phyloP scores from a whole-genome alignment of 2,797 vertebrate genomes.

The Scleropages formosus region DNA sequence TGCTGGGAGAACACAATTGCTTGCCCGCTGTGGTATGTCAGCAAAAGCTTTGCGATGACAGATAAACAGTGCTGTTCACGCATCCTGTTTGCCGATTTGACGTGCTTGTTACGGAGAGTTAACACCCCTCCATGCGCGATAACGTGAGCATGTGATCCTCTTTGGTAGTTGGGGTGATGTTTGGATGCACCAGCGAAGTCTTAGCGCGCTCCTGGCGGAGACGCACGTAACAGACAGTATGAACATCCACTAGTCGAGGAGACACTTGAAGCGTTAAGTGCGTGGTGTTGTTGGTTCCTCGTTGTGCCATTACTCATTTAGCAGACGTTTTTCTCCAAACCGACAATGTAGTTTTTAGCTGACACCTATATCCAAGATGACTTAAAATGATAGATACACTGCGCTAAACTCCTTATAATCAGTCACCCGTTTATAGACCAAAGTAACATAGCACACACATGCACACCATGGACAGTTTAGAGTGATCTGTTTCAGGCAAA shows the following conservation, averaged over 20 bases:
- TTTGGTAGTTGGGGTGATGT: constrained; percentile 27
- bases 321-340: too few species aligned
- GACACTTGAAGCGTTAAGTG: not conserved
- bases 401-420: too few species aligned
- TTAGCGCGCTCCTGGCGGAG: not conserved
- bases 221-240: not conserved
- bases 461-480: too few species aligned
- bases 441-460: too few species aligned
- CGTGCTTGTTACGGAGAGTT: constrained; percentile 14
- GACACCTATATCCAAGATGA: too few species aligned
- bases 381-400: too few species aligned
- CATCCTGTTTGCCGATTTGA: not conserved
- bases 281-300: not conserved
- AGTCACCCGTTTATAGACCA: too few species aligned
- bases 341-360: too few species aligned
- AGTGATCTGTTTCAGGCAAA: too few species aligned
- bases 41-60: constrained; percentile 3
- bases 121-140: constrained; percentile 26
- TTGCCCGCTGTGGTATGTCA: constrained; percentile 13
- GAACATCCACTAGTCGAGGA: too few species aligned
- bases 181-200: constrained; percentile 40
- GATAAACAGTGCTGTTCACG: not conserved
- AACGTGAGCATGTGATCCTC: constrained; percentile 5
- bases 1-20: not conserved
- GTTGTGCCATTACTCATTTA: too few species aligned